Evolutionary conservation across 2,888 invertebrate species (phyloP), one percentile per base, ranked within the genome.

Genomic region (Phyllotreta striolata): DNA sequence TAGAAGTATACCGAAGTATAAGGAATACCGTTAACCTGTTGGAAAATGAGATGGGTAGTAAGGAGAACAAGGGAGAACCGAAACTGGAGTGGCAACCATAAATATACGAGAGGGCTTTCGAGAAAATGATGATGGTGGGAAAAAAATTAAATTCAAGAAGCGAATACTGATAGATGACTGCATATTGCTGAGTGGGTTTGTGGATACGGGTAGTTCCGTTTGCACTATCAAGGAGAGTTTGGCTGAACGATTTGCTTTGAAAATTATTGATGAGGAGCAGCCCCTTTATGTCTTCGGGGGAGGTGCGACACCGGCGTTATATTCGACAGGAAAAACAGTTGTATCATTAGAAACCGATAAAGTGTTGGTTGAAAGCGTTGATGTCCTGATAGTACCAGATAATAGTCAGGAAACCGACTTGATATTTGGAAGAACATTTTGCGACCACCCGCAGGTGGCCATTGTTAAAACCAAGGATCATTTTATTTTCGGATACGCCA

Each of bases 181-280:
- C 13, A 41, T 55, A 13, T 3, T 12, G 35, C 41, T 39, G 39
- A 13, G 37, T 12, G 64, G 52, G 60, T 70, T 60, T 35, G 35
- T 60, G 6, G 70, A 73, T 51, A 64, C 67, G 1, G 71, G 72
- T 1, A 71, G 73, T 59, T 70, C 72, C 1, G 69, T 71, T 14
- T 73, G 72, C 56, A 69, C 68, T 0, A 66, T 72, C 2, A 62
- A 57, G 51, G 66, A 67, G 6, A 65, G 68, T 24, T 34, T 65
- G 6, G 67, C 69, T 7, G 54, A 34, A 38, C 44, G 1, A 35
- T 55, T 39, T 46, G 54, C 13, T 37, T 37, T 62, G 44, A 34
- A 40, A 9, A 46, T 9, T 6, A 44, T 52, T 9, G 8, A 14
- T 8, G 41, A 52, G 8, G 14, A 5, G 8, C 55, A 62, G 54